Evolutionary conservation across 2,888 invertebrate species (phyloP).

Genomic region (Macaria liturata): DNA sequence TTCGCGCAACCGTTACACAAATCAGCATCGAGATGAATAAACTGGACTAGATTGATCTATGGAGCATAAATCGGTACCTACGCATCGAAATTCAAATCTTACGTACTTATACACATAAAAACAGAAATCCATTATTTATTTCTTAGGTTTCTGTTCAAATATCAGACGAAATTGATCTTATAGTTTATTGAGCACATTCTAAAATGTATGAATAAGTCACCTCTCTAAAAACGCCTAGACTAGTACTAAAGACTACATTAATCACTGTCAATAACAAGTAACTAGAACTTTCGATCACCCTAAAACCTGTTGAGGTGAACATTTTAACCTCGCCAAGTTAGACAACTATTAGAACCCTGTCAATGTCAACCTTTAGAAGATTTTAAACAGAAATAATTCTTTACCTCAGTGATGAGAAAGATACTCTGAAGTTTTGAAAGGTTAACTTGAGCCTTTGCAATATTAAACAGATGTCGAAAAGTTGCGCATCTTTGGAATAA

Average conservation of each 20-base stretch:
- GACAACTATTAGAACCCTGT: too few species aligned
- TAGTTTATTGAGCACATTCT: too few species aligned
- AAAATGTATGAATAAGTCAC: too few species aligned
- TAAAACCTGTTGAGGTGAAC: background rate
- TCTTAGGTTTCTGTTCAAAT: too few species aligned
- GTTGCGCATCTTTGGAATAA: background rate
- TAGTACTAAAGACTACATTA: conserved; percentile 5
- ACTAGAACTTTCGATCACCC: conserved; percentile 6
- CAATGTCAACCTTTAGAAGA: background rate
- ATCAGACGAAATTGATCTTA: too few species aligned
- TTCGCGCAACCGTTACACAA: conserved; percentile 44
- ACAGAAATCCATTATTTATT: too few species aligned
- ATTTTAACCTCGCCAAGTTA: conserved; percentile 4
- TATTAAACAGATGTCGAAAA: conserved; percentile 13
- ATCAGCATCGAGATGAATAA: conserved; percentile 27
- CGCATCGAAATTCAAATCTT: conserved; percentile 2
- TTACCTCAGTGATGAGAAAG: conserved; percentile 2
- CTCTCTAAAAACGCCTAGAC: too few species aligned
- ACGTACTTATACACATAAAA: too few species aligned
- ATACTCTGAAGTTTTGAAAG: conserved; percentile 7
- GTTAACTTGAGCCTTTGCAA: conserved; percentile 10
- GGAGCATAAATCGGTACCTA: conserved; percentile 22
- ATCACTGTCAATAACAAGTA: conserved; percentile 15
- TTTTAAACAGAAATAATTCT: conserved; percentile 4
- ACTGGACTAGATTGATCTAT: conserved; percentile 20